Percentiles rank a stretch among this genome's conserved stretches.
phyloP scores from a whole-genome alignment of 1,140 invertebrate species.

The Pemphigus obesinymphae region DNA sequence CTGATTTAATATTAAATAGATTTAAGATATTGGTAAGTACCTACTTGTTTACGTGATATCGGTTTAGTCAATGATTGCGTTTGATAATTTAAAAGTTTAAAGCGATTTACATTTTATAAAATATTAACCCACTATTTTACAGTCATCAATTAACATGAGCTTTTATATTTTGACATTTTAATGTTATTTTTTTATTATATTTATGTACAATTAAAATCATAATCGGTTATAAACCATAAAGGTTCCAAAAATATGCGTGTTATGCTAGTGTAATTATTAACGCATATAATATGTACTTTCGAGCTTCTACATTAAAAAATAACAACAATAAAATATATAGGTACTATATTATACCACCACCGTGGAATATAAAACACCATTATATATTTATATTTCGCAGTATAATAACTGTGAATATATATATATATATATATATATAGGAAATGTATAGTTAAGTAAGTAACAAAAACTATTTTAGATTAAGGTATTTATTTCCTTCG shows the following conservation, averaged over 20 bases:
- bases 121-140: neutral
- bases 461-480: too few species aligned
- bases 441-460: too few species aligned
- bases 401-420: too few species aligned
- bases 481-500: too few species aligned
- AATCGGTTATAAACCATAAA: neutral
- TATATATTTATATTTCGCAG: neutral
- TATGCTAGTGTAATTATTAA: neutral
- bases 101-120: neutral
- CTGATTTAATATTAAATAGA: too few species aligned
- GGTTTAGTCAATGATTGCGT: neutral
- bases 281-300: neutral
- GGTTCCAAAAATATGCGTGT: neutral
- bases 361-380: neutral
- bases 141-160: neutral
- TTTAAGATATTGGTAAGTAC: too few species aligned
- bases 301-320: neutral
- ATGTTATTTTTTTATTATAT: neutral
- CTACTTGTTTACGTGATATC: too few species aligned
- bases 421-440: too few species aligned
- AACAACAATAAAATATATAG: neutral
- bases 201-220: neutral
- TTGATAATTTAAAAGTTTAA: neutral
- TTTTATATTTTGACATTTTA: neutral
- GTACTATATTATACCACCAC: too few species aligned